phyloP scores from a whole-genome alignment of 2,888 invertebrate species.

The Drosophila engyochracea region DNA sequence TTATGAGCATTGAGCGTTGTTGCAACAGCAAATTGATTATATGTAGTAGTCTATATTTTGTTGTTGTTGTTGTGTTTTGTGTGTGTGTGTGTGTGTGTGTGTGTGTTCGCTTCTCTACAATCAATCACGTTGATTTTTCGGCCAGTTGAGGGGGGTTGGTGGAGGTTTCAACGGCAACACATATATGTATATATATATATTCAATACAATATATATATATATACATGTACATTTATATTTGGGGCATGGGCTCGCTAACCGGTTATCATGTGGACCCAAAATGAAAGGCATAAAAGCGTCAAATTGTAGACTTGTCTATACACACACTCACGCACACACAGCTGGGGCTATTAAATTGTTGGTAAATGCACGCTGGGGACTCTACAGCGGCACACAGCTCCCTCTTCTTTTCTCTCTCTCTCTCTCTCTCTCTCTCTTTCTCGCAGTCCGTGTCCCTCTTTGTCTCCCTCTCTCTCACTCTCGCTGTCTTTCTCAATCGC shows the following conservation, averaged over 20 bases:
- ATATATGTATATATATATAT: not conserved
- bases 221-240: not conserved
- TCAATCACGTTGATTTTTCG: conserved; percentile 55
- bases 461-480: not conserved
- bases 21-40: conserved; percentile 63
- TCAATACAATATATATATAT: not conserved
- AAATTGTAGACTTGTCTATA: conserved; percentile 48
- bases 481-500: not conserved
- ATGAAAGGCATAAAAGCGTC: conserved; percentile 38
- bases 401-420: not conserved
- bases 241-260: conserved; percentile 24
- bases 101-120: conserved; percentile 23
- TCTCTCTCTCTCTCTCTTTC: not conserved
- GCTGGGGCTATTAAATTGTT: conserved; percentile 44
- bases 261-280: conserved; percentile 52
- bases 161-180: not conserved
- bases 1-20: conserved; percentile 45
- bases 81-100: not conserved
- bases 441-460: not conserved
- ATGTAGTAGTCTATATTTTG: not conserved
- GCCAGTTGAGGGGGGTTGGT: not conserved
- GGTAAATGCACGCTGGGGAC: conserved; percentile 75
- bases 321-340: not conserved
- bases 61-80: not conserved
- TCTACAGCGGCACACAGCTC: conserved; percentile 10